A percentile compares a stretch with the other conserved stretches of the same genome.
These are phyloP conservation scores for Callipepla californica DNA, from an alignment of 2,113 vertebrate genomes.

Conservation along the genomic window DNA sequence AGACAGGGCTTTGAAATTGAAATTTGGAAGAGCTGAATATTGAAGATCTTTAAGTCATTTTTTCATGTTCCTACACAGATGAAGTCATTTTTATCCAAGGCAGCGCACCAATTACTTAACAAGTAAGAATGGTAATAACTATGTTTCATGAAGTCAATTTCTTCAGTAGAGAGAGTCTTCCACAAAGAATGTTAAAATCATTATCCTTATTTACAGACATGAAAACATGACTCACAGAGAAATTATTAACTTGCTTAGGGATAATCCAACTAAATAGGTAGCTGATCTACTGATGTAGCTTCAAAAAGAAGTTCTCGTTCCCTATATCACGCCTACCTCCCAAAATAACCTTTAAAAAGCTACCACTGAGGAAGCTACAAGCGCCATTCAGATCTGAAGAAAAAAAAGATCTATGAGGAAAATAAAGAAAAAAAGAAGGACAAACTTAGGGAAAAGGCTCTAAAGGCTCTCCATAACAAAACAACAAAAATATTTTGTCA, in stretches of 20 bases:
- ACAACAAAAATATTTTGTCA: background rate
- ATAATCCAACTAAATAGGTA: background rate
- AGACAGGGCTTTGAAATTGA: slow-evolving; percentile 13
- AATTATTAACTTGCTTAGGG: background rate
- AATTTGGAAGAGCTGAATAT: slow-evolving; percentile 3
- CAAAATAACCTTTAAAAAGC: background rate
- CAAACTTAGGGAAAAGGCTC: background rate
- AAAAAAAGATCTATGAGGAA: background rate
- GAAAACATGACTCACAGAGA: background rate
- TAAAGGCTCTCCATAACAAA: background rate
- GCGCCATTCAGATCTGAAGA: background rate
- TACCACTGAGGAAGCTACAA: background rate
- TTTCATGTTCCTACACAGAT: slow-evolving; percentile 10
- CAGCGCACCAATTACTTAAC: background rate
- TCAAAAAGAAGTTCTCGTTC: background rate
- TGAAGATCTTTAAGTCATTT: background rate
- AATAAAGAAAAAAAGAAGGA: background rate
- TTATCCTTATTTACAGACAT: background rate
- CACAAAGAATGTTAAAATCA: background rate
- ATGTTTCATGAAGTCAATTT: background rate
- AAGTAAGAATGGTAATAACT: background rate
- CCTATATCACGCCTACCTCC: rapidly evolving
- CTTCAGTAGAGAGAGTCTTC: background rate
- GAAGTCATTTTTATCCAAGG: slow-evolving; percentile 12
- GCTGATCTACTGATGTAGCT: background rate